Evolutionary conservation across 2,888 invertebrate genomes (phyloP), one percentile per base, ranked within the genome.

Genomic region (Synergus umbraculus): DNA sequence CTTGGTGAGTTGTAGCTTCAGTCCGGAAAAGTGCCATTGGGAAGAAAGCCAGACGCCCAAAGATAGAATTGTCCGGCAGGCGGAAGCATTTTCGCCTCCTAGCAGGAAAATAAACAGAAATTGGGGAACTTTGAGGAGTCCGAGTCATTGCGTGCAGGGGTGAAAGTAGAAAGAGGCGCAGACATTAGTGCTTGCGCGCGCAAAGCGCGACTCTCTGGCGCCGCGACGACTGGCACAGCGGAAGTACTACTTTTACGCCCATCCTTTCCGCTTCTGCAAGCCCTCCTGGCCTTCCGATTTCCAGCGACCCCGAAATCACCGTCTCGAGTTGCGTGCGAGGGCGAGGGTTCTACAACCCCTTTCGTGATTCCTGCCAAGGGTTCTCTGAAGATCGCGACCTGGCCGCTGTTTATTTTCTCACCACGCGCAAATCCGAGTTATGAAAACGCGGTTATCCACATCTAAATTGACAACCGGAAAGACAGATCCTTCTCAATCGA

Each of bases 211-310:
- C 83, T 83, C 79, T 76, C 73, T 86, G 91, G 91, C 90, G 91
- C 91, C 91, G 85, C 85, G 83, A 85, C 83, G 90, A 85, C 91
- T 91, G 89, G 86, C 86, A 85, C 84, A 90, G 86, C 91, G 91
- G 91, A 91, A 91, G 91, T 90, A 88, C 91, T 90, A 90, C 91
- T 91, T 90, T 91, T 89, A 90, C 88, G 87, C 88, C 86, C 88
- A 83, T 85, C 86, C 86, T 84, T 80, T 85, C 80, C 80, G 82
- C 69, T 65, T 76, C 79, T 80, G 49, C 49, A 78, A 78, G 80
- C 82, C 66, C 65, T 65, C 15, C 60, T 66, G 84, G 84, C 88
- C 80, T 81, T 81, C 82, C 82, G 84, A 83, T 86, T 86, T 85
- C 82, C 79, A 83, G 85, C 87, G 69, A 58, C 73, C 73, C 87